Base-by-base conservation (phyloP, 2,888 invertebrate genomes). In the Leptinotarsa rubiginosa region DNA sequence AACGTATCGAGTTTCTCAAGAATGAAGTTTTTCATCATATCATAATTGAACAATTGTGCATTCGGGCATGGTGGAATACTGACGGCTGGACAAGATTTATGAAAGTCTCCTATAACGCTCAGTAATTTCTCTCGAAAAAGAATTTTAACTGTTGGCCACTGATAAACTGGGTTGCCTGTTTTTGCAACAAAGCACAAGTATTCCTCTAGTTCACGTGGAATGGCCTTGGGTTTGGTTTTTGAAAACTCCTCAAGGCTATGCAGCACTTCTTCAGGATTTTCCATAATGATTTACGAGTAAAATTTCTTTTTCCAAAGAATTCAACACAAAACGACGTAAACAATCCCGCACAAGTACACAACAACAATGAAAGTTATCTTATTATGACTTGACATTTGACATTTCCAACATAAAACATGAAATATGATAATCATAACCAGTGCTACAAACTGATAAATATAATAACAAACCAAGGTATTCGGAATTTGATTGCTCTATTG, bases 131-230 rank as follows among this genome's bases (percentile, higher is more conserved):
- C 94, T 80, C 95, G 92, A 87, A 97, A 95, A 81, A 98, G 91
- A 86, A 93, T 93, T 88, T 96, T 96, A 68, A 97, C 92, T 79
- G 94, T 90, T 64, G 94, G 89, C 97, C 97, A 98, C 85, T 96
- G 96, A 87, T 96, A 97, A 79, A 97, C 92, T 52, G 96, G 96
- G 89, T 97, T 96, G 79, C 98, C 97, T 84, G 97, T 97, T 88
- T 95, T 95, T 5, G 97, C 97, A 81, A 98, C 96, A 89, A 94
- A 95, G 81, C 92, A 91, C 80, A 98, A 90, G 87, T 97, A 97
- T 76, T 96, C 96, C 84, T 97, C 97, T 75, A 98, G 90, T 85
- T 96, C 94, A 78, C 93, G 92, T 22, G 97, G 96, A 83, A 97
- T 96, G 83, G 94, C 95, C 87, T 94, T 94, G 16, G 92, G 92